phyloP scores from a whole-genome alignment of 2,888 invertebrate species.

The Dione vanillae region DNA sequence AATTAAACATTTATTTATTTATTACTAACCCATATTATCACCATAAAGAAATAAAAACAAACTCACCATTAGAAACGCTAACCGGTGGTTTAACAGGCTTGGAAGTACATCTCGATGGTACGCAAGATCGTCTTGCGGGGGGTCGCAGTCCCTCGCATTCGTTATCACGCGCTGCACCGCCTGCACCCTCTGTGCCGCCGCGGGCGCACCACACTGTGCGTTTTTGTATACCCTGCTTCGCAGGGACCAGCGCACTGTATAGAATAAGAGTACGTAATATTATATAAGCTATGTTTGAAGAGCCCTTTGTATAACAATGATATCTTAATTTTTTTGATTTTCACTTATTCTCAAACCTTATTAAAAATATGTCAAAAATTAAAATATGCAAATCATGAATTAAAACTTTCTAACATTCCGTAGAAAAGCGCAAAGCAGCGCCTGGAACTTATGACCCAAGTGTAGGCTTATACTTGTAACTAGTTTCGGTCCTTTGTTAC shows the following conservation, averaged over 20 bases:
- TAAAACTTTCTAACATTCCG: no score
- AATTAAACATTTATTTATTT: no score
- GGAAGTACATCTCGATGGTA: slow-evolving; percentile 69
- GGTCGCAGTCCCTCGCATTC: slow-evolving; percentile 80
- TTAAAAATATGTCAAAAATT: no score
- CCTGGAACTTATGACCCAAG: no score
- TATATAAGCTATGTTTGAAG: not conserved
- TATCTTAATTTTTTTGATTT: no score
- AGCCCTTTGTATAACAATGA: no score
- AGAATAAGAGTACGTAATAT: not conserved
- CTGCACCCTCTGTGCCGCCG: slow-evolving; percentile 68
- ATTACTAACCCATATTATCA: no score
- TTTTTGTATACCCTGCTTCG: slow-evolving; percentile 79
- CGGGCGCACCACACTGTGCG: slow-evolving; percentile 83
- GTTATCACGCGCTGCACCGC: slow-evolving; percentile 66
- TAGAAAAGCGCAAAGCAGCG: no score
- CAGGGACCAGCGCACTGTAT: slow-evolving; percentile 80
- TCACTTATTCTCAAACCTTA: no score
- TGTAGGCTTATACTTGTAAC: no score
- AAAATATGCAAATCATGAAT: no score
- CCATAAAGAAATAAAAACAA: not conserved
- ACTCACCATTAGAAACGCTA: slow-evolving; percentile 47
- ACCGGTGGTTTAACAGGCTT: slow-evolving; percentile 62
- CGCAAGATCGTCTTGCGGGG: slow-evolving; percentile 70
- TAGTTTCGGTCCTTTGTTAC: no score